Conservation (phyloP, 2,888 invertebrate species). For the Rhimphoctona megacephalus region DNA sequence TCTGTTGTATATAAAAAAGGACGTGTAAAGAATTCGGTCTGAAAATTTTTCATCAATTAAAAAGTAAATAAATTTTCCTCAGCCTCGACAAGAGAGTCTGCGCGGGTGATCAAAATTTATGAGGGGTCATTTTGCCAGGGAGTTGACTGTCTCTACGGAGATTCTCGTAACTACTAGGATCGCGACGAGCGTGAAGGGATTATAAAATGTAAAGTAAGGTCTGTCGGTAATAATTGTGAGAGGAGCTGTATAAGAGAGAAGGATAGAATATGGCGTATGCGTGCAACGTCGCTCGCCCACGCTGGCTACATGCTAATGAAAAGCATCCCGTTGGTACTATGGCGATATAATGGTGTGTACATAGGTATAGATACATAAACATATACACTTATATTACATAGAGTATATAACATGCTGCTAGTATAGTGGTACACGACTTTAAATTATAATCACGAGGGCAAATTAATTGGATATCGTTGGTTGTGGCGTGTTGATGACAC, state of each 20-base stretch:
- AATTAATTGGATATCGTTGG: conserved; percentile 79
- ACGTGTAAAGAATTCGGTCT: not conserved
- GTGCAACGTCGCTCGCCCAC: conserved; percentile 33
- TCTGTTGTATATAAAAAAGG: not conserved
- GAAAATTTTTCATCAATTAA: conserved; percentile 18
- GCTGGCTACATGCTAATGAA: conserved; percentile 53
- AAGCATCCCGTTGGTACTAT: conserved; percentile 45
- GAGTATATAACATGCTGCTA: conserved; percentile 11
- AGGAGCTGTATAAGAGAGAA: conserved; percentile 37
- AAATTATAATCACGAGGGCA: conserved; percentile 78
- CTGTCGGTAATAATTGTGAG: conserved; percentile 56
- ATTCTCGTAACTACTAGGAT: conserved; percentile 26
- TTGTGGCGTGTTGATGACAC: conserved; percentile 77
- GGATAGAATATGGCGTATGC: conserved; percentile 49
- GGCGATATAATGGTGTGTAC: conserved; percentile 24
- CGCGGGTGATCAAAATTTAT: conserved; percentile 35
- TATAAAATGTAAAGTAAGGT: conserved; percentile 59
- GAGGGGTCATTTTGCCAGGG: conserved; percentile 21
- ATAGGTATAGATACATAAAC: not conserved
- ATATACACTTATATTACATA: not conserved
- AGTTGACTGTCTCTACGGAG: conserved; percentile 25
- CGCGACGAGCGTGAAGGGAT: conserved; percentile 48
- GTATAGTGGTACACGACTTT: conserved; percentile 64
- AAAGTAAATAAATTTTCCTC: conserved; percentile 37
- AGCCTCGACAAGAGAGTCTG: conserved; percentile 16